These are phyloP conservation scores for Coelopa frigida DNA, from an alignment of 1,140 invertebrate species.

Conservation along the genomic window DNA sequence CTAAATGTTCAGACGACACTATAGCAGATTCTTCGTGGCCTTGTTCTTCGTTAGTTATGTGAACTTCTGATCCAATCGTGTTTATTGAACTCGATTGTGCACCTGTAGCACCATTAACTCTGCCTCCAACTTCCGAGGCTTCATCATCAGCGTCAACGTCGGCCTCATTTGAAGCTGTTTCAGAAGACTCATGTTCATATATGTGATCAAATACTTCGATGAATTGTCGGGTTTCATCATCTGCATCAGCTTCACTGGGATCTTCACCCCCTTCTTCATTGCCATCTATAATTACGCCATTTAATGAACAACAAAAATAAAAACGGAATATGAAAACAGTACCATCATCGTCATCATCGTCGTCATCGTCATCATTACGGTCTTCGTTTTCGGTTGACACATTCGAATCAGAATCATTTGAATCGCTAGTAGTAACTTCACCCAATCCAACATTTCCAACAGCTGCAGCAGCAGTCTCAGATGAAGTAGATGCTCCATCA, in stretches of 20 bases:
- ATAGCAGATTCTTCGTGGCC: neutral
- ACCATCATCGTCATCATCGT: slow-evolving; percentile 22
- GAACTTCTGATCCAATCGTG: neutral
- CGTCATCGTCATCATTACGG: slow-evolving; percentile 41
- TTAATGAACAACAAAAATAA: neutral
- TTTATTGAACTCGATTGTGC: neutral
- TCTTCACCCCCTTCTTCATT: slow-evolving; percentile 63
- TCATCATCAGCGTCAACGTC: slow-evolving; percentile 37
- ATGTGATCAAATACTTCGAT: slow-evolving; percentile 46
- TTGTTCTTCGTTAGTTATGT: neutral
- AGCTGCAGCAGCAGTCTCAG: slow-evolving; percentile 15
- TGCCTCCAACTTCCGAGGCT: slow-evolving; percentile 14
- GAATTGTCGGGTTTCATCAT: slow-evolving; percentile 41
- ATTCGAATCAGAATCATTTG: slow-evolving; percentile 38
- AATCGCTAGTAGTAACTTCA: slow-evolving; percentile 30
- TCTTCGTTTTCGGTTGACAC: slow-evolving; percentile 48
- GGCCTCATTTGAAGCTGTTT: slow-evolving; percentile 42
- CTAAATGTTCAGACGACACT: too few relatives aligned
- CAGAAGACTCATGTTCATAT: slow-evolving; percentile 49
- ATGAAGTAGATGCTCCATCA: slow-evolving; percentile 48
- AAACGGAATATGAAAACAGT: neutral
- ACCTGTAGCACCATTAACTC: too few relatives aligned
- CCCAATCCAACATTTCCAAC: slow-evolving; percentile 25
- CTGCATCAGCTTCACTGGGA: slow-evolving; percentile 52
- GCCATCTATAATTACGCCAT: slow-evolving; percentile 42